These are phyloP conservation scores for Microctonus aethiopoides DNA, from an alignment of 2,888 invertebrate genomes.

Conservation along the genomic window DNA sequence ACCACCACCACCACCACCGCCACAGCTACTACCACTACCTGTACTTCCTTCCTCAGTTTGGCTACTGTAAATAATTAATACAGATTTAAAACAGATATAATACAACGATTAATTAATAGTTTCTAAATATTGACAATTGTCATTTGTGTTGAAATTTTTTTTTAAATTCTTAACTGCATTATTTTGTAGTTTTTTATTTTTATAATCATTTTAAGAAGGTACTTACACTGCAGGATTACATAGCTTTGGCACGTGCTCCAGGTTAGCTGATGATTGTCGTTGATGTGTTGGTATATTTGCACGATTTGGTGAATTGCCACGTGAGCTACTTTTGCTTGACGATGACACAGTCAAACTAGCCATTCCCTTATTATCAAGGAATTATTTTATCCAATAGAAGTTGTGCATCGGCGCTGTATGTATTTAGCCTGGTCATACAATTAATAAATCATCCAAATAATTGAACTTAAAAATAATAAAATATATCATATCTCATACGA, in stretches of 20 bases:
- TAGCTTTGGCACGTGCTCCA: conserved; percentile 59
- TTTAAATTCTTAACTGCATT: neutral
- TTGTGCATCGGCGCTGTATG: conserved; percentile 38
- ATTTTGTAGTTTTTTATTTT: neutral
- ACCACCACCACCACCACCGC: conserved; percentile 51
- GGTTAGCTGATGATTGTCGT: conserved; percentile 51
- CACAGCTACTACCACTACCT: conserved; percentile 60
- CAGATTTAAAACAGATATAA: neutral
- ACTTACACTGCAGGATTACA: conserved; percentile 63
- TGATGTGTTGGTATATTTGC: conserved; percentile 50
- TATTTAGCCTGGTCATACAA: conserved; percentile 35
- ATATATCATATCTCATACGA: neutral
- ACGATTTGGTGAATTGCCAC: conserved; percentile 63
- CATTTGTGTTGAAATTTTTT: too few species aligned
- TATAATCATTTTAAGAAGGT: neutral
- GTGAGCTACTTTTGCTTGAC: conserved; percentile 63
- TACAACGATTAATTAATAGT: neutral
- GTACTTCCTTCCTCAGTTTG: conserved; percentile 61
- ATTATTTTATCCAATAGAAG: conserved; percentile 19
- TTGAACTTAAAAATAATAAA: neutral
- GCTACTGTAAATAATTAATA: conserved; percentile 42
- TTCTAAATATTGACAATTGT: neutral
- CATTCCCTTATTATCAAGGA: conserved; percentile 52
- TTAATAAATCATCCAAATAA: neutral
- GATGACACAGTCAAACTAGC: conserved; percentile 63